Evolutionary conservation across 35 echinoderm and acorn worm genomes (phyloP).

Genomic region (Ptychodera flava): DNA sequence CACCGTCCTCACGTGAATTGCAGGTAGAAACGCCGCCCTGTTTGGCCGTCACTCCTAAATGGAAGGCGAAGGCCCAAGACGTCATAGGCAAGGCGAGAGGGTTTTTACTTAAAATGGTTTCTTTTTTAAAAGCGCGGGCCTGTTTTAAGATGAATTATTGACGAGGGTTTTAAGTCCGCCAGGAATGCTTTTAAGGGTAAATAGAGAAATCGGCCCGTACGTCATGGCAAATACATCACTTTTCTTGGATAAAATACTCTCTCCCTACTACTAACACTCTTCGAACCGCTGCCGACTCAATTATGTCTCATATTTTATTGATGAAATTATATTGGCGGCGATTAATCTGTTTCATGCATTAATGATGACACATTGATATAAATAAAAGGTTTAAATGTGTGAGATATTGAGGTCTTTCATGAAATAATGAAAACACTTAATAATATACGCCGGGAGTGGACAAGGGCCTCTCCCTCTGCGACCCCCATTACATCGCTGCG

Average conservation of each 20-base stretch:
- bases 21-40: not conserved
- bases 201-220: not conserved
- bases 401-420: not conserved
- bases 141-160: not conserved
- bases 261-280: not conserved
- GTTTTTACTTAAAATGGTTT: not conserved
- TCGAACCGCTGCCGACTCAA: not conserved
- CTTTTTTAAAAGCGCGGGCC: not conserved
- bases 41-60: not conserved
- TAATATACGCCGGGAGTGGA: not conserved
- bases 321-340: not conserved
- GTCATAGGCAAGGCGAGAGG: not conserved
- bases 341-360: not conserved
- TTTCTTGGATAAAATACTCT: not conserved
- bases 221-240: not conserved
- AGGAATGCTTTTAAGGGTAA: not conserved
- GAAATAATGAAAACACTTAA: not conserved
- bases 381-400: conserved; percentile 2
- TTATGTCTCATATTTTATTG: not conserved
- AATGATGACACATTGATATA: not conserved
- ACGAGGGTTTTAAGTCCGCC: not conserved
- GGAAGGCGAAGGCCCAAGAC: not conserved
- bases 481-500: not conserved
- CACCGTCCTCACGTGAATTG: not conserved
- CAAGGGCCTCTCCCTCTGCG: not conserved